Base-by-base conservation (phyloP, 2,113 vertebrate species). In the Solea solea region DNA sequence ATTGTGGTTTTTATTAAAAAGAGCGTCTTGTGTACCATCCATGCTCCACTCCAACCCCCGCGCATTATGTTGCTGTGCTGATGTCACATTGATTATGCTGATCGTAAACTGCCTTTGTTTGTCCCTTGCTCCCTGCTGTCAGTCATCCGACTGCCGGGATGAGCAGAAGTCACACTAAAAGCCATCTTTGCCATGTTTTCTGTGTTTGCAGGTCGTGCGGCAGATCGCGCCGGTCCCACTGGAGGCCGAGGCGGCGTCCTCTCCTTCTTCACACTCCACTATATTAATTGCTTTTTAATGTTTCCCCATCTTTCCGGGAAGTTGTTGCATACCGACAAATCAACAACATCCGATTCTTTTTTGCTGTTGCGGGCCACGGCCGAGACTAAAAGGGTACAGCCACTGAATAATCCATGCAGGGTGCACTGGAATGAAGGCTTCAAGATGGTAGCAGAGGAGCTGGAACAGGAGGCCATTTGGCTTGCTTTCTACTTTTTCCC, bases 71-170 rank as follows among this genome's bases (percentile, higher is more conserved):
- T 46, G 68, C 80, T 65, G 81, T 79, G 81, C 87, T 91, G 90
- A 92, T 94, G 94, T 94, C 94, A 94, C 91, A 94, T 94, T 92
- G 89, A 94, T 94, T 94, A 94, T 94, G 93, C 93, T 88, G 92
- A 86, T 90, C 50, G 54, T 90, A 90, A 91, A 91, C 90, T 66
- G 79, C 83, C 80, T 92, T 93, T 94, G 91, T 93, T 92, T 90
- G 84, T 84, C 76, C 75, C 89, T 77, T 9, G 68, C 74, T 69
- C 77, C 75, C 78, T 63, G 63, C 91, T 75, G 90, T 93, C 91
- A 90, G 55, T 94, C 92, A 93, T 78, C 72, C 74, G 60, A 87
- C 93, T 78, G 81, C 67, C 42, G 90, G 83, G 86, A 91, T 73
- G 71, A 76, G 74, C 59, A 63, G 68, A 76, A 87, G 75, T 87